Percentiles rank a stretch among this genome's conserved stretches.
Conservation (phyloP, 2,888 invertebrate species). For the Patella depressa region DNA sequence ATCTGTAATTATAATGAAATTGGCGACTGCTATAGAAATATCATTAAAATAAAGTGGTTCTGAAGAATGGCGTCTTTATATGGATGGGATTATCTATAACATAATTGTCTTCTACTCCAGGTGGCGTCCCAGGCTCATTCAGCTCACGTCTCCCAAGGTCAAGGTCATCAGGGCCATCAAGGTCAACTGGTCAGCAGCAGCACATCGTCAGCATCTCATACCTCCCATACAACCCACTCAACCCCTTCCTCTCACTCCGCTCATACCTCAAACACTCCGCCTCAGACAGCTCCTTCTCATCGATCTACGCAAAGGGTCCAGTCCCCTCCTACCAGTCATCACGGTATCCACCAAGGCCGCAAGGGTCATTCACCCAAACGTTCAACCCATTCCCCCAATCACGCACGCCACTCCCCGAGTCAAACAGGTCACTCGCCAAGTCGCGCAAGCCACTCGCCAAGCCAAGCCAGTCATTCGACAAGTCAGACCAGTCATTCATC, state of each 20-base stretch:
- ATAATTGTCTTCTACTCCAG: too few species aligned
- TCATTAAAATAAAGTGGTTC: too few species aligned
- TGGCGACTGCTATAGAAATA: too few species aligned
- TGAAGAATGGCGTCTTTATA: too few species aligned
- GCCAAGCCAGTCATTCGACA: not conserved
- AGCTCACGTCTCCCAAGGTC: not conserved
- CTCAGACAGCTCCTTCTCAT: not conserved
- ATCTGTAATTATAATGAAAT: too few species aligned
- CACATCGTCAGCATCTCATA: constrained; percentile 7
- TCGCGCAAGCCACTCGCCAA: not conserved
- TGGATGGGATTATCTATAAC: too few species aligned
- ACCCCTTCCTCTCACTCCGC: constrained; percentile 4
- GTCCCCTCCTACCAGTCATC: not conserved
- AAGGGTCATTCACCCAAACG: not conserved
- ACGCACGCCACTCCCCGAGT: not conserved
- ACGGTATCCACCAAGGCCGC: not conserved
- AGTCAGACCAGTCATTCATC: too few species aligned
- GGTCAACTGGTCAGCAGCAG: not conserved
- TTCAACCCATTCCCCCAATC: not conserved
- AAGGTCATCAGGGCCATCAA: not conserved
- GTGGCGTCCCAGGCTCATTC: too few species aligned
- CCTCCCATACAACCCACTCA: constrained; percentile 4
- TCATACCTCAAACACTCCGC: not conserved
- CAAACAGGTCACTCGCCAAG: not conserved
- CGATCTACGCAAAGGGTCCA: too few species aligned